A percentile compares a stretch with the other conserved stretches of the same genome.
phyloP scores from a whole-genome alignment of 2,888 invertebrate genomes.

The Incurvaria masculella region DNA sequence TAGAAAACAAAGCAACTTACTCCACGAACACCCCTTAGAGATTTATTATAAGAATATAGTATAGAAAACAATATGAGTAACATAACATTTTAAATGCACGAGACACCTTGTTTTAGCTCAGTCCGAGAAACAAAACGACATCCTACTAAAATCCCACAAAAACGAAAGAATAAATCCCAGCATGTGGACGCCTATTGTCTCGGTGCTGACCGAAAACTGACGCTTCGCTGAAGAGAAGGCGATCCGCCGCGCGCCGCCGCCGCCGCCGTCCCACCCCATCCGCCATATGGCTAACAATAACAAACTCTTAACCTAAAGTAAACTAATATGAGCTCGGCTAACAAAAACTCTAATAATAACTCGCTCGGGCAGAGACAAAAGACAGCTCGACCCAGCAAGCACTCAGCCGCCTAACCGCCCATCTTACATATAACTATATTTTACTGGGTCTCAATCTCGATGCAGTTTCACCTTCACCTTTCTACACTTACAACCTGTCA shows the following conservation, averaged over 20 bases:
- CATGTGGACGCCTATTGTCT: neutral
- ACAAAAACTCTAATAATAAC: neutral
- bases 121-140: neutral
- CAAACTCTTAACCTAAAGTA: slow-evolving; percentile 53
- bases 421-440: too few species aligned
- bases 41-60: too few species aligned
- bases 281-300: slow-evolving; percentile 51
- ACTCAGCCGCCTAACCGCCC: too few species aligned
- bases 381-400: neutral
- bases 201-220: neutral
- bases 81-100: too few species aligned
- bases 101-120: too few species aligned
- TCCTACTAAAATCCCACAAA: neutral
- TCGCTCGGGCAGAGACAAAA: neutral
- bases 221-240: too few species aligned
- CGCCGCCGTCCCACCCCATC: slow-evolving; percentile 28
- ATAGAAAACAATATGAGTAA: too few species aligned
- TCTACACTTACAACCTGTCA: too few species aligned
- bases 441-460: too few species aligned
- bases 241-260: neutral
- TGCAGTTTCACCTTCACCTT: too few species aligned
- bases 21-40: too few species aligned
- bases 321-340: slow-evolving; percentile 25
- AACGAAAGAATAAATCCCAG: neutral
- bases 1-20: too few species aligned